Evolutionary conservation across 1,140 invertebrate species (phyloP), one percentile per base, ranked within the genome.

Genomic region (Dendrolimus kikuchii): DNA sequence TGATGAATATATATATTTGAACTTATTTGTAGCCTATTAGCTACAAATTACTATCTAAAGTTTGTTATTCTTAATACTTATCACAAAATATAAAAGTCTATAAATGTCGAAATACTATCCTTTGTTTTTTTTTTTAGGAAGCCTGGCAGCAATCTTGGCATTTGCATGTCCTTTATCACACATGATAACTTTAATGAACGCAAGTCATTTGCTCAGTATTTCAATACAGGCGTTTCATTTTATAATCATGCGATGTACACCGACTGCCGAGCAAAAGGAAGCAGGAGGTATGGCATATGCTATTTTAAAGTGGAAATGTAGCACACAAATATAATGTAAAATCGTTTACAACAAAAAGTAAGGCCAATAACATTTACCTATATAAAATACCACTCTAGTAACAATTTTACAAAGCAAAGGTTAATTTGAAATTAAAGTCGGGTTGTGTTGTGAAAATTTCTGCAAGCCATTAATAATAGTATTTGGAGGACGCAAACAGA

Each of bases 131-230:
- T 38, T 87, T 87, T 60, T 68, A 91, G 90, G 91, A 51, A 92
- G 91, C 62, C 66, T 92, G 52, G 89, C 90, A 49, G 90, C 90
- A 41, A 92, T 92, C 62, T 66, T 92, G 53, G 91, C 91, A 3
- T 92, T 92, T 64, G 91, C 91, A 7, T 92, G 91, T 69, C 91
- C 91, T 0, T 59, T 92, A 57, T 77, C 82, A 4, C 87, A 88
- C 53, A 82, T 88, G 79, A 86, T 88, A 59, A 88, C 84, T 9
- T 56, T 88, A 45, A 86, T 87, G 74, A 86, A 87, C 49, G 87
- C 80, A 5, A 87, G 87, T 49, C 87, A 88, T 59, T 67, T 88
- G 51, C 62, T 88, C 37, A 77, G 83, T 7, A 84, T 87, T 59
- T 66, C 74, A 4, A 77, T 88, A 48, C 81, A 88, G 60, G 78